phyloP scores from a whole-genome alignment of 2,113 vertebrate genomes.

The Sinocyclocheilus maitianheensis region DNA sequence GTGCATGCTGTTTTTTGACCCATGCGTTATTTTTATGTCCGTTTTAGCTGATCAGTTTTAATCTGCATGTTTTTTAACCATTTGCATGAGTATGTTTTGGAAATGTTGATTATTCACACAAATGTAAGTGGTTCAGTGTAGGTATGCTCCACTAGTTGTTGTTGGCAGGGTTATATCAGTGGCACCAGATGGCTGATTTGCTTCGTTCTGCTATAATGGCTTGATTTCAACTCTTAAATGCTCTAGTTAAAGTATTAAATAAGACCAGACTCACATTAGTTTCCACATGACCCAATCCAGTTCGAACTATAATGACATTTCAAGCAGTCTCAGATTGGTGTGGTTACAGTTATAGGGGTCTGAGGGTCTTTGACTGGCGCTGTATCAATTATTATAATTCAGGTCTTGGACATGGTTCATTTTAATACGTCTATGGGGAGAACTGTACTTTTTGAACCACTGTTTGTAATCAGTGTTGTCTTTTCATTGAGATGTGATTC shows the following conservation, averaged over 20 bases:
- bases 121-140: background rate
- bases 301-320: background rate
- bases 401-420: background rate
- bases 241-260: conserved; percentile 26
- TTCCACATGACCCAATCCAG: background rate
- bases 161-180: conserved; percentile 14
- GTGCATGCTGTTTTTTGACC: conserved; percentile 4
- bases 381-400: too few species aligned
- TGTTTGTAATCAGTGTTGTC: too few species aligned
- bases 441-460: background rate
- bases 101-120: background rate
- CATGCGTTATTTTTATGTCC: background rate
- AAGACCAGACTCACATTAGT: background rate
- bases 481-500: too few species aligned
- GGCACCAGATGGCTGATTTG: conserved; percentile 30
- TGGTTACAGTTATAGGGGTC: background rate
- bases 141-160: background rate
- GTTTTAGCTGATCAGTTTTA: background rate
- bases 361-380: background rate
- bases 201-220: conserved; percentile 15
- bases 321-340: background rate
- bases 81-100: background rate
- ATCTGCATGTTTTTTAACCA: background rate
- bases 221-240: conserved; percentile 29
- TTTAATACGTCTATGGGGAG: background rate